phyloP scores from a whole-genome alignment of 2,888 invertebrate genomes.

The Hirtodrosophila histrioides region DNA sequence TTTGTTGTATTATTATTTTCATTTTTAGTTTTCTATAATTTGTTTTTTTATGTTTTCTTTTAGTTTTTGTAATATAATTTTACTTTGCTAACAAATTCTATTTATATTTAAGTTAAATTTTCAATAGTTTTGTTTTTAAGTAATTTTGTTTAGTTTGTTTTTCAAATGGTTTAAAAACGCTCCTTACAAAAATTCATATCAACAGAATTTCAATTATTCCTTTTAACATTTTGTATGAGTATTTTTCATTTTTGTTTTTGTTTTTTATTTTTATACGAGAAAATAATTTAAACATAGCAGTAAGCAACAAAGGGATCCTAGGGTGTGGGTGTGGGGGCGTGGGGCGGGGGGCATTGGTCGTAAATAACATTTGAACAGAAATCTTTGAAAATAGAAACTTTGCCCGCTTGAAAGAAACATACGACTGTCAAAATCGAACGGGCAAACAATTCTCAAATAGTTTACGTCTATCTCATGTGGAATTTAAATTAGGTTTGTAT shows the following conservation, averaged over 20 bases:
- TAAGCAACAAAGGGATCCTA: conserved; percentile 68
- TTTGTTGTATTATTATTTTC: conserved; percentile 34
- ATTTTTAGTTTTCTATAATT: conserved; percentile 49
- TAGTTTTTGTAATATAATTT: conserved; percentile 52
- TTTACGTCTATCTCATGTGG: conserved; percentile 34
- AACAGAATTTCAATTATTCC: conserved; percentile 73
- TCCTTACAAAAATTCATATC: conserved; percentile 77
- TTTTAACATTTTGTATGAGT: conserved; percentile 62
- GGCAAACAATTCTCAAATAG: conserved; percentile 51
- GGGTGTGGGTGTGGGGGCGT: conserved; percentile 7
- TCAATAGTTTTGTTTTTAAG: conserved; percentile 64
- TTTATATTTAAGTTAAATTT: conserved; percentile 79
- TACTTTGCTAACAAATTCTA: conserved; percentile 80
- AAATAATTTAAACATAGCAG: conserved; percentile 77
- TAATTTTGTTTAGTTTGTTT: conserved; percentile 32
- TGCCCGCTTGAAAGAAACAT: conserved; percentile 40
- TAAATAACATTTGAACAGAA: conserved; percentile 36
- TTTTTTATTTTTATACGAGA: conserved; percentile 28
- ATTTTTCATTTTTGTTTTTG: conserved; percentile 36
- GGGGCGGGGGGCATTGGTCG: conserved; percentile 7
- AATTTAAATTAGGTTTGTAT: conserved; percentile 44
- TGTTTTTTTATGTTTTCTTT: conserved; percentile 22
- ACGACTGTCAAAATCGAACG: conserved; percentile 45
- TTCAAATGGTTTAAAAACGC: conserved; percentile 75
- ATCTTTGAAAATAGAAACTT: conserved; percentile 20